Base-by-base conservation (phyloP, 2,797 vertebrate genomes). In the Phrynocephalus vlangalii region DNA sequence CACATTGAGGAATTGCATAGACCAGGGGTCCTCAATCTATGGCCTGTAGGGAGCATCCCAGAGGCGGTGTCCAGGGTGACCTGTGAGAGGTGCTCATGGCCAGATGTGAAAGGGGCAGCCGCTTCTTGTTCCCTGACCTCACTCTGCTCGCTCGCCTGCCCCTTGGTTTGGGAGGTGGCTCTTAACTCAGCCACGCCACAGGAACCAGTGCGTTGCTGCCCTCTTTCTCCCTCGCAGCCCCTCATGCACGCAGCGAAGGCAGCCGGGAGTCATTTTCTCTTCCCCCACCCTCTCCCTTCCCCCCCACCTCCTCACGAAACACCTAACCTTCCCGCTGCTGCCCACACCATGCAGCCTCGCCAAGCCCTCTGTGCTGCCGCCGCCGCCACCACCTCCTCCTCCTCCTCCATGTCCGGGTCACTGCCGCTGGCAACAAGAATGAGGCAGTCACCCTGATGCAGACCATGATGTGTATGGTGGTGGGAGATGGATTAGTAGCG, bases 391-490 rank as follows among this genome's bases (percentile, higher is more conserved):
- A 56, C 2, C 1, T 33, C 33, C 33, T 33, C 33, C 33, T 33
- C 33, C 33, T 33, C 33, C 33, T 33, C 33, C 33, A 33, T 2
- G 33, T 33, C 33, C 33, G 2, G 33, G 33, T 76, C 68, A 94
- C 94, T 93, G 88, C 92, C 33, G 33, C 33, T 33, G 33, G 33
- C 79, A 33, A 33, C 33, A 33, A 33, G 33, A 3, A 33, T 2
- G 33, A 33, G 33, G 60, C 22, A 93, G 67, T 77, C 68, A 94
- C 94, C 94, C 90, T 93, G 79, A 99, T 99, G 98, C 98, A 99
- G 98, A 98, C 98, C 97, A 99, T 99, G 93, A 99, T 99, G 97
- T 99, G 98, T 97, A 98, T 99, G 96, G 98, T 99, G 79, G 98
- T 99, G 90, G 98, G 98, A 92, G 98, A 99, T 97, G 98, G 98